Evolutionary conservation across 1,140 invertebrate species (phyloP).

Genomic region (Panagrolaimus sp.): DNA sequence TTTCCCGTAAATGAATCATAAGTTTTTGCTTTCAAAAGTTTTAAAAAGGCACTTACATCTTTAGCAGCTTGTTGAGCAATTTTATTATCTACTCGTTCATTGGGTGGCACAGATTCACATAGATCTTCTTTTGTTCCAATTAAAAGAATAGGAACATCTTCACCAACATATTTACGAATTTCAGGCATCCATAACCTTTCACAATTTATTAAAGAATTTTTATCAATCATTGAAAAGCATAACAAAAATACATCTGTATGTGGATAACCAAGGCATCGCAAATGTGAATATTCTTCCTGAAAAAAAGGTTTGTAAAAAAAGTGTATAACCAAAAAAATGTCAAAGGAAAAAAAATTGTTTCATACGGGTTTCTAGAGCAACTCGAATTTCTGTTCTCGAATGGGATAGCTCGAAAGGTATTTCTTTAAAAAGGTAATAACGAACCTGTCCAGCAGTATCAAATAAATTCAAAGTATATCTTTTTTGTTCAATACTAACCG

Average conservation of each 20-base stretch:
- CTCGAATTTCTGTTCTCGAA: too few species aligned
- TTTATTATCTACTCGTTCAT: conserved; percentile 15
- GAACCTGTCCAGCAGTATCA: conserved; percentile 16
- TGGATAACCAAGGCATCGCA: conserved; percentile 14
- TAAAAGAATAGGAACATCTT: conserved; percentile 13
- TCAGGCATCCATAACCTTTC: conserved; percentile 18
- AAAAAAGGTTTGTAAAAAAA: too few species aligned
- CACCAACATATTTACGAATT: conserved; percentile 18
- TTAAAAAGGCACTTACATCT: not conserved
- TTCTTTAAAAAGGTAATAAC: too few species aligned
- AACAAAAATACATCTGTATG: conserved; percentile 21
- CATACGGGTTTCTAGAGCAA: too few species aligned
- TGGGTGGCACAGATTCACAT: not conserved
- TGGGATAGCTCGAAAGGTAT: too few species aligned
- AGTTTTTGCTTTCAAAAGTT: too few species aligned
- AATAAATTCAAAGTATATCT: conserved; percentile 19
- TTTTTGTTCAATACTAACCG: conserved; percentile 3
- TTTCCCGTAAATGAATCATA: too few species aligned
- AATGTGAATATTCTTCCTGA: conserved; percentile 8
- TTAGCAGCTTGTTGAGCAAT: conserved; percentile 4
- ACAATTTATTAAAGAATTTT: conserved; percentile 4
- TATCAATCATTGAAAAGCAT: conserved; percentile 25
- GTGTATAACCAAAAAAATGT: too few species aligned
- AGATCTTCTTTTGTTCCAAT: conserved; percentile 23
- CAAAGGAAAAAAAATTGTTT: too few species aligned